A percentile compares a stretch with the other conserved stretches of the same genome.
phyloP scores from a whole-genome alignment of 1,140 invertebrate genomes.

The Cyclina sinensis region DNA sequence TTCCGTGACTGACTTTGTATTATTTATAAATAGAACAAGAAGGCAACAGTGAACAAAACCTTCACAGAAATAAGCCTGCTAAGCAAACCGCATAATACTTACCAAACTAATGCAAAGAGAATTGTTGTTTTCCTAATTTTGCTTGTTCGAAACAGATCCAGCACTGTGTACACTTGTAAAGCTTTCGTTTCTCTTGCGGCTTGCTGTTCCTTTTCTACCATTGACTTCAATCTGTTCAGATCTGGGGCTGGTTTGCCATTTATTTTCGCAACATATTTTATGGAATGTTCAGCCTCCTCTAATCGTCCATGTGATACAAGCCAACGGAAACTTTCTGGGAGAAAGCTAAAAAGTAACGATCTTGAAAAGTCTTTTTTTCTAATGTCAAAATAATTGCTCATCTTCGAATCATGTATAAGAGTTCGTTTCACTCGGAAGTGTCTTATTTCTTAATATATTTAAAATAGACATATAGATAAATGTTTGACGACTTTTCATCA shows the following conservation, averaged over 20 bases:
- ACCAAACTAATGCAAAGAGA: slow-evolving; percentile 11
- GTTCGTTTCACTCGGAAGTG: too few relatives aligned
- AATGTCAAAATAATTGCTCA: too few relatives aligned
- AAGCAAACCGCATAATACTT: too few relatives aligned
- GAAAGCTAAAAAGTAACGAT: not conserved
- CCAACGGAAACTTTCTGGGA: slow-evolving; percentile 36
- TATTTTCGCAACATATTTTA: slow-evolving; percentile 29
- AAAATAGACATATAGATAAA: too few relatives aligned
- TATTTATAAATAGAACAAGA: too few relatives aligned
- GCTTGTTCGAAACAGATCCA: slow-evolving; percentile 44
- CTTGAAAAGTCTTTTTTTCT: too few relatives aligned
- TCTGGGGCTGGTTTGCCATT: slow-evolving; percentile 38
- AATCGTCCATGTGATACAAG: not conserved
- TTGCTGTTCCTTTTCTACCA: slow-evolving; percentile 19
- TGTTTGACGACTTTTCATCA: too few relatives aligned
- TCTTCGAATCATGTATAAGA: too few relatives aligned
- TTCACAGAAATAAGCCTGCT: too few relatives aligned
- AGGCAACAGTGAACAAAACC: too few relatives aligned
- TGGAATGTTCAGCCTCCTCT: slow-evolving; percentile 29
- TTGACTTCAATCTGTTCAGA: not conserved
- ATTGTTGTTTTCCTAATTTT: slow-evolving; percentile 19
- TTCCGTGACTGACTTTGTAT: too few relatives aligned
- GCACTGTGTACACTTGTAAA: slow-evolving; percentile 7
- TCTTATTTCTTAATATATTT: too few relatives aligned
- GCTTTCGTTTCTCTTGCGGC: not conserved